Conservation (phyloP, 2,888 invertebrate species). For the Metallyticus violacea region DNA sequence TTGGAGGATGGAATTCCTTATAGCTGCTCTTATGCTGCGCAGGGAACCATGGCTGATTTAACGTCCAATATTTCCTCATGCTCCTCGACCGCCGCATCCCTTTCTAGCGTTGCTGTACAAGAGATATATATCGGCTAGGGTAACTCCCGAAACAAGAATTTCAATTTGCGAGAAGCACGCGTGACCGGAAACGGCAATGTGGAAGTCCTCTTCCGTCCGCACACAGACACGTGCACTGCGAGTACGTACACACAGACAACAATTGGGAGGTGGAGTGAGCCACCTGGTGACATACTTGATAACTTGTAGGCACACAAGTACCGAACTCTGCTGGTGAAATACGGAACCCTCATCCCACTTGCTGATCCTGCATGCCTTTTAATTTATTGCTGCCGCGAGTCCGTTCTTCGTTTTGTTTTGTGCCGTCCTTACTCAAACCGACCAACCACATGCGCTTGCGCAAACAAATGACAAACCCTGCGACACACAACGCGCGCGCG, state of each 20-base stretch:
- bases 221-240: neutral
- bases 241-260: neutral
- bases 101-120: neutral
- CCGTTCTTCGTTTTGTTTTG: neutral
- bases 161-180: slow-evolving; percentile 41
- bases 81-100: slow-evolving; percentile 10
- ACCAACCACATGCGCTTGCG: neutral
- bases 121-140: slow-evolving; percentile 13
- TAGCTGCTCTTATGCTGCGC: slow-evolving; percentile 11
- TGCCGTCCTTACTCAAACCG: neutral
- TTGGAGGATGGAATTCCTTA: neutral
- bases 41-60: slow-evolving; percentile 27
- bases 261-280: neutral
- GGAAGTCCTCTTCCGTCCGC: neutral
- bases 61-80: slow-evolving; percentile 20
- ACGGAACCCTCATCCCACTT: neutral
- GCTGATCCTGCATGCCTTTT: neutral
- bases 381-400: neutral
- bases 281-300: slow-evolving; percentile 30
- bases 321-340: neutral
- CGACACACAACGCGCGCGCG: neutral
- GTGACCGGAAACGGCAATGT: slow-evolving; percentile 37
- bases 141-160: slow-evolving; percentile 41
- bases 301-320: slow-evolving; percentile 16
- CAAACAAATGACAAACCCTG: neutral